A percentile compares a stretch with the other conserved stretches of the same genome.
Evolutionary conservation across 1,140 invertebrate species (phyloP).

Genomic region (Andricus grossulariae): DNA sequence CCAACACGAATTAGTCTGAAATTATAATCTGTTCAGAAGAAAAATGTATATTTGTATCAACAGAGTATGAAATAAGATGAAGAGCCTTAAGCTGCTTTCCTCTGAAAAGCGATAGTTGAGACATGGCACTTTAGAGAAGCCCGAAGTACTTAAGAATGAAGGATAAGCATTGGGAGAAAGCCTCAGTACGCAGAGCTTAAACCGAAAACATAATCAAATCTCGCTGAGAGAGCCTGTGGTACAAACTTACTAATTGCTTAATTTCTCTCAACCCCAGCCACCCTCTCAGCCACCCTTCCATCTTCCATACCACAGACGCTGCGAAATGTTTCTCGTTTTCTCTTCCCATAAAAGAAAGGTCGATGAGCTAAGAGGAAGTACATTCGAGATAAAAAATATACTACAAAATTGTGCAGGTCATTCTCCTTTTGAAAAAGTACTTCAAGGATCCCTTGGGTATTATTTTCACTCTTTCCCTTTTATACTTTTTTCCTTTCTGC

Average conservation of each 20-base stretch:
- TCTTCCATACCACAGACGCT: constrained; percentile 31
- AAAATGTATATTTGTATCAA: background rate
- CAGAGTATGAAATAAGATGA: background rate
- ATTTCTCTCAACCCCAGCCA: constrained; percentile 68
- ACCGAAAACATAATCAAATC: constrained; percentile 76
- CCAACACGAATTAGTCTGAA: too few species aligned
- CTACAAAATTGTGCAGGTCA: too few species aligned
- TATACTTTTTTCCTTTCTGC: too few species aligned
- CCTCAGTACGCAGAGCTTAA: constrained; percentile 66
- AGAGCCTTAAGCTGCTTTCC: background rate
- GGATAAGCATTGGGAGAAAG: constrained; percentile 49
- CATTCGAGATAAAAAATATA: background rate
- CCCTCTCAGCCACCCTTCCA: constrained; percentile 47
- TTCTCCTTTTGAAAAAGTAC: too few species aligned
- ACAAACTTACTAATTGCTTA: constrained; percentile 76
- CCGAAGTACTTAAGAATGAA: constrained; percentile 35
- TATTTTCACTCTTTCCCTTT: too few species aligned
- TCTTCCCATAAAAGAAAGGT: constrained; percentile 21
- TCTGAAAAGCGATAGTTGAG: constrained; percentile 27
- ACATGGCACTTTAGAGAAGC: constrained; percentile 38
- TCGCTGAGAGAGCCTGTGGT: constrained; percentile 71
- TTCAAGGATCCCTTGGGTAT: too few species aligned
- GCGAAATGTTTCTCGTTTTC: constrained; percentile 40
- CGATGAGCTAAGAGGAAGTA: constrained; percentile 5
- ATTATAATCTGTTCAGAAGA: too few species aligned